Conservation (phyloP, 2,888 invertebrate genomes). For the Aphrophora alni region DNA sequence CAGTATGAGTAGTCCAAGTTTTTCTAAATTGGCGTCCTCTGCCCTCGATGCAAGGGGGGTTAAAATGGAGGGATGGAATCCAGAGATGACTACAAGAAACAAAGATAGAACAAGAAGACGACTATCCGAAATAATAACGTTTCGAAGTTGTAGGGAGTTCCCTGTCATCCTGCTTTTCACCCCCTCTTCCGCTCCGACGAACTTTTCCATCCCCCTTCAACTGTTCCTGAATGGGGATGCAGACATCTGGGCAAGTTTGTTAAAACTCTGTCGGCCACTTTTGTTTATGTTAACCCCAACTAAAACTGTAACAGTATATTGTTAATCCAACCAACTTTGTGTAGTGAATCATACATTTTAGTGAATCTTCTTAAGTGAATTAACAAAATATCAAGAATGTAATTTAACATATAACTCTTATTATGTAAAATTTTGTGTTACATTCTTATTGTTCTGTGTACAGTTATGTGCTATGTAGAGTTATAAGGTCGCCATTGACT, state of each 20-base stretch:
- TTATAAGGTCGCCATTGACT: too few species aligned
- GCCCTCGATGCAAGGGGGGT: slow-evolving; percentile 7
- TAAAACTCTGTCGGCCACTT: slow-evolving; percentile 35
- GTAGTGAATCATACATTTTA: too few species aligned
- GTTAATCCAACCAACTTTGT: too few species aligned
- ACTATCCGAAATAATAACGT: slow-evolving; percentile 39
- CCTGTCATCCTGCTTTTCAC: slow-evolving; percentile 11
- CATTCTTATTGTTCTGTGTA: too few species aligned
- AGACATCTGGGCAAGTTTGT: slow-evolving; percentile 14
- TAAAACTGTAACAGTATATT: neutral
- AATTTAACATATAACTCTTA: too few species aligned
- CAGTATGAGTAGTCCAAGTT: slow-evolving; percentile 37
- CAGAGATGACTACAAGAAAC: slow-evolving; percentile 22
- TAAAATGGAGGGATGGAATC: slow-evolving; percentile 22
- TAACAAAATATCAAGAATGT: too few species aligned
- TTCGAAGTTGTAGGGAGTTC: slow-evolving; percentile 29
- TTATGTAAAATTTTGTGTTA: too few species aligned
- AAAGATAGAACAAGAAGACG: slow-evolving; percentile 24
- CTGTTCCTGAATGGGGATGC: slow-evolving; percentile 31
- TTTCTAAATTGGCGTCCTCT: slow-evolving; percentile 38
- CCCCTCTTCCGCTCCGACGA: slow-evolving; percentile 29
- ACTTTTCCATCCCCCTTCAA: slow-evolving; percentile 20
- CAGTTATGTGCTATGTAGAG: too few species aligned
- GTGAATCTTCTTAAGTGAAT: too few species aligned
- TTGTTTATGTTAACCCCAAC: neutral